Evolutionary conservation across 2,888 invertebrate species (phyloP).

Genomic region (Brenthis daphne): DNA sequence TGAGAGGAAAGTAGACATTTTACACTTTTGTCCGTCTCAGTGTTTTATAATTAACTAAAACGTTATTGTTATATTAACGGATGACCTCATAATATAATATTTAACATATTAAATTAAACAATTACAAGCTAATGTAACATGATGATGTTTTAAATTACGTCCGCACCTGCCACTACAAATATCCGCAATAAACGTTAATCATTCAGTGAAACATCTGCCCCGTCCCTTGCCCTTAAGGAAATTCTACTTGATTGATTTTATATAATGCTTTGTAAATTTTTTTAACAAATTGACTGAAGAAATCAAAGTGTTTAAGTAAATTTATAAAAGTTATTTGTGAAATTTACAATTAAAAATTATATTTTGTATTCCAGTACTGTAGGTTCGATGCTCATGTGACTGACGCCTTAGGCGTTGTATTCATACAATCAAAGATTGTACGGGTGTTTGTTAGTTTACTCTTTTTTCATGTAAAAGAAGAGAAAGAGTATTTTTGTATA

Average conservation of each 20-base stretch:
- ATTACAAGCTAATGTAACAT: not conserved
- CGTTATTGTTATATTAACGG: too few species aligned
- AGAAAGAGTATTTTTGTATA: too few species aligned
- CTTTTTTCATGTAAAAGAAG: too few species aligned
- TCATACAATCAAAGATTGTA: too few species aligned
- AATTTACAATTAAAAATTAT: too few species aligned
- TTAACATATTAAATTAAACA: not conserved
- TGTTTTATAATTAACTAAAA: too few species aligned
- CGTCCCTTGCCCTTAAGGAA: constrained; percentile 13
- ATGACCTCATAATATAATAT: not conserved
- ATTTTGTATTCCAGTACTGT: too few species aligned
- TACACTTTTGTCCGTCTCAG: too few species aligned
- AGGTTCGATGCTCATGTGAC: too few species aligned
- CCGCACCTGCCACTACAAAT: constrained; percentile 12
- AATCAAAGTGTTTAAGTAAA: not conserved
- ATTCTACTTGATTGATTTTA: constrained; percentile 1
- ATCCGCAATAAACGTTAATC: constrained; percentile 14
- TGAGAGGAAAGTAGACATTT: too few species aligned
- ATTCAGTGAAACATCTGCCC: constrained; percentile 17
- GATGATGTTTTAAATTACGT: constrained; percentile 4
- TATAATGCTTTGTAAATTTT: not conserved
- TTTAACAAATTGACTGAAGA: not conserved
- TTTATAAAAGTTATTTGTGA: not conserved
- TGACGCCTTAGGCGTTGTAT: too few species aligned
- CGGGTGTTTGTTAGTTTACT: too few species aligned